Evolutionary conservation across 1,140 invertebrate species (phyloP).

Genomic region (Ditylenchus dipsaci): DNA sequence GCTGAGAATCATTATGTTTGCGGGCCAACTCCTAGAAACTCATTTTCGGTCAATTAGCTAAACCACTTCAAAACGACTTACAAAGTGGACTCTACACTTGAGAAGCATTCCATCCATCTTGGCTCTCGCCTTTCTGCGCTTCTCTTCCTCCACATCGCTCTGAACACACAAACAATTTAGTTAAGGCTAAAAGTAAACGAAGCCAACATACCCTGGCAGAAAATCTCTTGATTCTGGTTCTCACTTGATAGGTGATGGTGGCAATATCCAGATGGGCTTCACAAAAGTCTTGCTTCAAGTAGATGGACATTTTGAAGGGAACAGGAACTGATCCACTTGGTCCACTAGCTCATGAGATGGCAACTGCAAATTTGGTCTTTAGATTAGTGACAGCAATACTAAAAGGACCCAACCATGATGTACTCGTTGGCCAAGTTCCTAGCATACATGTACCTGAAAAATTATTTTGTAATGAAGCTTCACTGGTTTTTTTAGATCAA

Average conservation of each 20-base stretch:
- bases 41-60: no score
- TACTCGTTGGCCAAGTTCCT: conserved; percentile 14
- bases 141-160: conserved; percentile 11
- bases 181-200: background rate
- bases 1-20: conserved; percentile 24
- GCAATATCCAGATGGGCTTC: conserved; percentile 35
- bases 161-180: conserved; percentile 9
- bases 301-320: conserved; percentile 40
- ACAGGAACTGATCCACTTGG: conserved; percentile 28
- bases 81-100: conserved; percentile 25
- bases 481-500: conserved; percentile 1
- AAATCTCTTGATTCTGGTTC: conserved; percentile 36
- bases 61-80: no score
- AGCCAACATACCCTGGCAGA: conserved; percentile 18
- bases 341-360: conserved; percentile 20
- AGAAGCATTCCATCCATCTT: conserved; percentile 19
- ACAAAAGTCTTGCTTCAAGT: conserved; percentile 29
- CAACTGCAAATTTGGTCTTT: background rate
- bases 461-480: no score
- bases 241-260: conserved; percentile 36
- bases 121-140: background rate
- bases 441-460: background rate
- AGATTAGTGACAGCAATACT: background rate
- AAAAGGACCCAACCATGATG: conserved; percentile 4
- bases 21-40: conserved; percentile 2